These are phyloP conservation scores for Monopis laevigella DNA, from an alignment of 2,888 invertebrate species.

Conservation along the genomic window DNA sequence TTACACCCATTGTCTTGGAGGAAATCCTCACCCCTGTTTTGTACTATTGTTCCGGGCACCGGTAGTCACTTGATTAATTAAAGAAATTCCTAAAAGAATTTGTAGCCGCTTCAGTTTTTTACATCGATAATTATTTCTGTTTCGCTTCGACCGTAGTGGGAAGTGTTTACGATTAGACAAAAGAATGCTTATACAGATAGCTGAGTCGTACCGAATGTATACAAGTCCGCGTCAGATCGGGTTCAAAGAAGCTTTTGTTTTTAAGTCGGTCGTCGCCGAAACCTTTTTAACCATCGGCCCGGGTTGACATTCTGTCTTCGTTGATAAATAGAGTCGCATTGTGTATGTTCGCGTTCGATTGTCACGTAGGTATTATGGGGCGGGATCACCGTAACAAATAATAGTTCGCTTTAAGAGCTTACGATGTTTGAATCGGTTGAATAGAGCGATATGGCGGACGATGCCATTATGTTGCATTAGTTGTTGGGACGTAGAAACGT, in stretches of 20 bases:
- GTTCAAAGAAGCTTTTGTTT: conserved; percentile 5
- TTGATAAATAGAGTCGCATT: conserved; percentile 1
- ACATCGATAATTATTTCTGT: too few relatives aligned
- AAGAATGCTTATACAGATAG: too few relatives aligned
- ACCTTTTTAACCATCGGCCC: conserved; percentile 2
- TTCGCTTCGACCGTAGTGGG: too few relatives aligned
- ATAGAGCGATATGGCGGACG: neutral
- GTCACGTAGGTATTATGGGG: conserved; percentile 1
- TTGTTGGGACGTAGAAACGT: too few relatives aligned
- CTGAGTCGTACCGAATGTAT: neutral
- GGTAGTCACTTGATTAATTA: neutral
- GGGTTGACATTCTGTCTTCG: conserved; percentile 2
- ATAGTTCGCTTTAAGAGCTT: neutral
- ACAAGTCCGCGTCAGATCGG: too few relatives aligned
- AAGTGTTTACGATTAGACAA: too few relatives aligned
- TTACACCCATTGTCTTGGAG: conserved; percentile 14
- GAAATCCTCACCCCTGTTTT: conserved; percentile 1
- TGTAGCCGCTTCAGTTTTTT: neutral
- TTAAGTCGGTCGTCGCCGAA: neutral
- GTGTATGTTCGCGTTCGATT: conserved; percentile 1
- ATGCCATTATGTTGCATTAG: conserved; percentile 4
- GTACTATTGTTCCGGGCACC: neutral
- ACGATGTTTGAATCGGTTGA: conserved; percentile 1
- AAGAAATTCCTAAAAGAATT: conserved; percentile 1
- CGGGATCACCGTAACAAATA: neutral